Base-by-base conservation (phyloP, 2,797 vertebrate genomes). In the Harpagifer antarcticus region DNA sequence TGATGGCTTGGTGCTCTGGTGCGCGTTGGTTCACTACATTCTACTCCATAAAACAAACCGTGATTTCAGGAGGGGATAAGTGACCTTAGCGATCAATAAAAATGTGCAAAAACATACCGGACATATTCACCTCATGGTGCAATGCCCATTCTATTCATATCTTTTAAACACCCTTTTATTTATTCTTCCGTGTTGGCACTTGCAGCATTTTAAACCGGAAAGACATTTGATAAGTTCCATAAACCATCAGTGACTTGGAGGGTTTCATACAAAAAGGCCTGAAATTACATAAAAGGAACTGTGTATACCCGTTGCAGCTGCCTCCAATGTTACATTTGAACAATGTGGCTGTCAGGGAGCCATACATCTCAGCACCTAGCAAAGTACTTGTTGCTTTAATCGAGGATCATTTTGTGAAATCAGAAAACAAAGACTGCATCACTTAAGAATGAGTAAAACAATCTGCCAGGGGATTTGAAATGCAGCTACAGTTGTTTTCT, bases 1-100 rank as follows among this genome's bases (percentile, higher is more conserved):
- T 65, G 68, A 77, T 60, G 31, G 37, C 55, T 76, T 37, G 14
- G 62, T 8, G 60, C 69, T 85, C 16, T 0, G 31, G 13, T 49
- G 54, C 15, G 0, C 11, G 1, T 10, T 5, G 16, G 27, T 57
- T 52, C 27, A 23, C 8, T 37, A 3, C 15, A 53, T 50, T 48
- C 9, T 17, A 42, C 48, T 53, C 61, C 20, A 49, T 31, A 44
- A 55, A 59, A 54, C 53, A 59, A 43, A 23, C 3, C 17, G n/a
- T 9, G 48, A 9, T 47, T 40, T 66, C 23, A 33, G 11, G 49
- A n/a, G 16, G 2, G 15, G 27, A 55, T 20, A 40, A 43, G n/a
- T n/a, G 4, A 45, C 31, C 27, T 20, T 23, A 57, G 45, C 6
- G 5, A 31, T 68, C 42, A 14, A 37, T 37, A 2, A 1, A 37